Evolutionary conservation across 2,797 vertebrate genomes (phyloP).

Genomic region (Monodelphis domestica): DNA sequence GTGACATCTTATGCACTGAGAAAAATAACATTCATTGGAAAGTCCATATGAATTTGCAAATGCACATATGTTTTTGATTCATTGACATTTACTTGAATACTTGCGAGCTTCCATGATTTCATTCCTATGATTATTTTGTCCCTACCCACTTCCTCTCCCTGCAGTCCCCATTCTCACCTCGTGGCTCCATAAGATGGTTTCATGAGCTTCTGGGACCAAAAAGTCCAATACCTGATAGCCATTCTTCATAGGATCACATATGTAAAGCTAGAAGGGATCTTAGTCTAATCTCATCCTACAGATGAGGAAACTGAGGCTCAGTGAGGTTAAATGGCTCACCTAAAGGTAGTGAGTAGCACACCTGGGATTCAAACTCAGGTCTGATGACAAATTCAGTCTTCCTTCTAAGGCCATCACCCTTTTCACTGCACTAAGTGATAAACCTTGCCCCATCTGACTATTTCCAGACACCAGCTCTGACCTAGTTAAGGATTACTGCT

Average conservation of each 20-base stretch:
- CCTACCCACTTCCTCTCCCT: neutral
- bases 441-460: neutral
- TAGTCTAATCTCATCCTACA: neutral
- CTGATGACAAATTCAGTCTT: neutral
- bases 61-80: neutral
- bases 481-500: neutral
- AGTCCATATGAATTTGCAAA: neutral
- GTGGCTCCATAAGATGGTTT: neutral
- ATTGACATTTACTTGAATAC: neutral
- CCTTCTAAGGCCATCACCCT: neutral
- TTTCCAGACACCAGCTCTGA: neutral
- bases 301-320: neutral
- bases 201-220: neutral
- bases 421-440: neutral
- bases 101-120: neutral
- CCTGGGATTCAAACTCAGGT: neutral
- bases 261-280: neutral
- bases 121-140: neutral
- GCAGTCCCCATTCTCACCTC: accelerated
- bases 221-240: neutral
- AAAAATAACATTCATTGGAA: neutral
- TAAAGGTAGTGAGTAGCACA: neutral
- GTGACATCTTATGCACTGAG: neutral
- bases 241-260: neutral
- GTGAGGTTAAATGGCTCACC: neutral